phyloP scores from a whole-genome alignment of 2,797 vertebrate genomes.

The Loris lydekkerianus region DNA sequence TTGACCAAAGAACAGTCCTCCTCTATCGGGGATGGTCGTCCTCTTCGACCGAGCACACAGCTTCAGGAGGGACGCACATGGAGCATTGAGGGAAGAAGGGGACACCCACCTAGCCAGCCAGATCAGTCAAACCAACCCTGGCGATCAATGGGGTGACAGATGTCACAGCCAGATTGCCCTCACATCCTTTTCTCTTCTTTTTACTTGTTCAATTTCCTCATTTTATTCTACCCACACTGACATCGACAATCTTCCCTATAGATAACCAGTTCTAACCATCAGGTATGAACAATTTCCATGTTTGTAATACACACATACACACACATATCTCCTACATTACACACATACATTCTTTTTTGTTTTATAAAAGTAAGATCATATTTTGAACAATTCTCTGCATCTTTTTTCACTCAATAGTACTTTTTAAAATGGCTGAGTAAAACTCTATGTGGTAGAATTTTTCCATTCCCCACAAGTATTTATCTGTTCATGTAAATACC shows the following conservation, averaged over 20 bases:
- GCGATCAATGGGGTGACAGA: too few relatives aligned
- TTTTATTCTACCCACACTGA: not conserved
- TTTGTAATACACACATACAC: not conserved
- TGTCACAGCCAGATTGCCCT: too few relatives aligned
- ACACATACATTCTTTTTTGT: not conserved
- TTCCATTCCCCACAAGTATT: not conserved
- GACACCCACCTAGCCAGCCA: too few relatives aligned
- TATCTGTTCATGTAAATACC: not conserved
- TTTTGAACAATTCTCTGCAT: not conserved
- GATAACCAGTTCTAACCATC: not conserved
- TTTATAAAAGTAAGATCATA: not conserved
- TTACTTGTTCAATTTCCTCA: not conserved
- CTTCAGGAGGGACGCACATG: too few relatives aligned
- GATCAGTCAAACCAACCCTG: too few relatives aligned
- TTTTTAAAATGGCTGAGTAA: not conserved
- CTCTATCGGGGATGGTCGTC: too few relatives aligned
- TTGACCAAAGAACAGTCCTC: too few relatives aligned
- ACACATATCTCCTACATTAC: not conserved
- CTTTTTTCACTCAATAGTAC: not conserved
- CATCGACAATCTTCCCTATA: not conserved
- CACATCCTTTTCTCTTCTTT: not conserved
- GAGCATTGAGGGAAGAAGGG: too few relatives aligned
- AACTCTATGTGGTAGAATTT: not conserved
- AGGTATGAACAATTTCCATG: not conserved
- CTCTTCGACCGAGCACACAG: too few relatives aligned